Evolutionary conservation across 1,140 invertebrate species (phyloP).

Genomic region (Sitophilus oryzae): DNA sequence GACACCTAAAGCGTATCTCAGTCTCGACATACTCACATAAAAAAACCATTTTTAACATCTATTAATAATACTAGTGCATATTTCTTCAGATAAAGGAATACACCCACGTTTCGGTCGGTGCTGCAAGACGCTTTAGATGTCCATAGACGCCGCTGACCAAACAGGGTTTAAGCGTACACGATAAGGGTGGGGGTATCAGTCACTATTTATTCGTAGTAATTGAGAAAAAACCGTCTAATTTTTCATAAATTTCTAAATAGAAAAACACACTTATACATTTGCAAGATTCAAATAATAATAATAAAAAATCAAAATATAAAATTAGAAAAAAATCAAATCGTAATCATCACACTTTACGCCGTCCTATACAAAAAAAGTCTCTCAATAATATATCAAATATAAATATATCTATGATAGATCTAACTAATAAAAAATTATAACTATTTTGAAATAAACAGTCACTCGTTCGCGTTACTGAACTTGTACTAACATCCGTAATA

Average conservation of each 20-base stretch:
- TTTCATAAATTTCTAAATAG: constrained; percentile 43
- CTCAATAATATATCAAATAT: constrained; percentile 43
- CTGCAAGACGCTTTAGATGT: constrained; percentile 26
- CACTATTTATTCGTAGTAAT: constrained; percentile 24
- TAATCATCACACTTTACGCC: constrained; percentile 33
- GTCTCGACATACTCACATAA: constrained; percentile 30
- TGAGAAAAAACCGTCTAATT: constrained; percentile 33
- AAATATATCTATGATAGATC: too few relatives aligned
- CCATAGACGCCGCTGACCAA: constrained; percentile 30
- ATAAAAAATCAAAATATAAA: constrained; percentile 39
- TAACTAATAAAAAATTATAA: constrained; percentile 42
- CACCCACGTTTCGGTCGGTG: too few relatives aligned
- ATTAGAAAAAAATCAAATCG: constrained; percentile 40
- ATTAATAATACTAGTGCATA: too few relatives aligned
- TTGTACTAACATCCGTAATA: constrained; percentile 47
- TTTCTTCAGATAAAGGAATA: too few relatives aligned
- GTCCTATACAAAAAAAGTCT: constrained; percentile 18
- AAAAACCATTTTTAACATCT: too few relatives aligned
- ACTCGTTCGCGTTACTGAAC: constrained; percentile 42
- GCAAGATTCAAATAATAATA: constrained; percentile 41
- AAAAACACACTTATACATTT: constrained; percentile 44
- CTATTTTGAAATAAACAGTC: constrained; percentile 42
- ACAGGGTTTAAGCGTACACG: constrained; percentile 33
- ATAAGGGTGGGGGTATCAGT: constrained; percentile 27
- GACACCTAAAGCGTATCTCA: constrained; percentile 31